Conservation (phyloP, 2,113 vertebrate genomes). For the Sorex araneus region DNA sequence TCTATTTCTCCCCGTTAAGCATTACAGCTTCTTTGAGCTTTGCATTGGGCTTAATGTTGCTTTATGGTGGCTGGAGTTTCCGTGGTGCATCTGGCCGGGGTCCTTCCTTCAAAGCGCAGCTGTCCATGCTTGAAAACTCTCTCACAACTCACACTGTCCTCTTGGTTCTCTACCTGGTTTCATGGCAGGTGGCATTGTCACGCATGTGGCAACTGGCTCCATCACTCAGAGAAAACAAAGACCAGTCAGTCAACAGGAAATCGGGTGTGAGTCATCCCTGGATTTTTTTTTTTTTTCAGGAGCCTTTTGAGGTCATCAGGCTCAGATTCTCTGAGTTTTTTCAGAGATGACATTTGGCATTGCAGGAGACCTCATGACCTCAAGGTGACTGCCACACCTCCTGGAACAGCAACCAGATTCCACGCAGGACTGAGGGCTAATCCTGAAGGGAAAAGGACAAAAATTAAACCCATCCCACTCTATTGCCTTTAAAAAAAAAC, state of each 20-base stretch:
- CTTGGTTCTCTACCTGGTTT: background rate
- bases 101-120: background rate
- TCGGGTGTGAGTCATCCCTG: background rate
- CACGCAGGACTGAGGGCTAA: background rate
- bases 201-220: background rate
- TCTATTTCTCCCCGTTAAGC: slow-evolving; percentile 64
- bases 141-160: background rate
- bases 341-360: background rate
- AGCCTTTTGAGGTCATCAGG: too few species aligned
- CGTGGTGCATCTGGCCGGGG: background rate
- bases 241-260: background rate
- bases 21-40: slow-evolving; percentile 65
- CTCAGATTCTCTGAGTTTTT: background rate
- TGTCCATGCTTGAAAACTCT: background rate
- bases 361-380: background rate
- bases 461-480: background rate
- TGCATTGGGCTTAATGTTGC: background rate
- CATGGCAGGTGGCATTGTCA: slow-evolving; percentile 31
- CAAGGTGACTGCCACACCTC: background rate
- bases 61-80: slow-evolving; percentile 43
- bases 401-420: background rate
- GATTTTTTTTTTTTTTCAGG: background rate
- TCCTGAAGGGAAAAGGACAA: background rate
- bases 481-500: background rate
- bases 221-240: background rate